phyloP scores from a whole-genome alignment of 1,140 invertebrate species.

The Cephus cinctus region DNA sequence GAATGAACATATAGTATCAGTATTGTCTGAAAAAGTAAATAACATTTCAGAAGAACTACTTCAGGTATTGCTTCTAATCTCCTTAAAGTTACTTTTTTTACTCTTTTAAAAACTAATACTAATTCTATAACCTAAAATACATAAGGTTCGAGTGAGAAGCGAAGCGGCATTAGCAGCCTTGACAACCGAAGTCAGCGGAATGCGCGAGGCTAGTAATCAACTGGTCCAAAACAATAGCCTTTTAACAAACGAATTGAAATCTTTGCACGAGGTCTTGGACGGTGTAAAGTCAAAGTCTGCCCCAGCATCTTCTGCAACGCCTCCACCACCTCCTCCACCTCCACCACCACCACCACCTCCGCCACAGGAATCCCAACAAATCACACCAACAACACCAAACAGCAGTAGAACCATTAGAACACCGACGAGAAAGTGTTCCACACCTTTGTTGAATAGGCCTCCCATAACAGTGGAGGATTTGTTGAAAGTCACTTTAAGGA shows the following conservation, averaged over 20 bases:
- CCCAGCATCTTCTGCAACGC: not conserved
- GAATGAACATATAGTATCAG: conserved; percentile 23
- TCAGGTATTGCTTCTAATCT: conserved; percentile 20
- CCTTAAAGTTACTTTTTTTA: not conserved
- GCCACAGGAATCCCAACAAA: not conserved
- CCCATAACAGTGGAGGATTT: conserved; percentile 46
- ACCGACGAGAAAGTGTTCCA: conserved; percentile 29
- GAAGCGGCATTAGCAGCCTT: conserved; percentile 19
- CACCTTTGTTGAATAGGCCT: conserved; percentile 28
- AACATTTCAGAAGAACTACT: conserved; percentile 25
- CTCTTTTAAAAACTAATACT: conserved; percentile 1
- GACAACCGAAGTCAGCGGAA: conserved; percentile 20
- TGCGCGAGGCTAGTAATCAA: conserved; percentile 21
- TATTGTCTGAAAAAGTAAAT: conserved; percentile 27
- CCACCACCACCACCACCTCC: conserved; percentile 10
- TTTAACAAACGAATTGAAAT: conserved; percentile 27
- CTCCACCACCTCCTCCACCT: not conserved
- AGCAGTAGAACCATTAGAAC: conserved; percentile 17
- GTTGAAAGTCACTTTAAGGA: conserved; percentile 44
- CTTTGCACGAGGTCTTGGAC: conserved; percentile 21
- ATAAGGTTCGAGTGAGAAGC: conserved; percentile 24
- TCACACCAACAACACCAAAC: conserved; percentile 13
- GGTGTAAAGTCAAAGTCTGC: conserved; percentile 3
- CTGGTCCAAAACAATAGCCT: conserved; percentile 22
- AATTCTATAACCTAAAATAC: not conserved